These are phyloP conservation scores for Drosophila kohkoa DNA, from an alignment of 1,140 invertebrate species.

Conservation along the genomic window DNA sequence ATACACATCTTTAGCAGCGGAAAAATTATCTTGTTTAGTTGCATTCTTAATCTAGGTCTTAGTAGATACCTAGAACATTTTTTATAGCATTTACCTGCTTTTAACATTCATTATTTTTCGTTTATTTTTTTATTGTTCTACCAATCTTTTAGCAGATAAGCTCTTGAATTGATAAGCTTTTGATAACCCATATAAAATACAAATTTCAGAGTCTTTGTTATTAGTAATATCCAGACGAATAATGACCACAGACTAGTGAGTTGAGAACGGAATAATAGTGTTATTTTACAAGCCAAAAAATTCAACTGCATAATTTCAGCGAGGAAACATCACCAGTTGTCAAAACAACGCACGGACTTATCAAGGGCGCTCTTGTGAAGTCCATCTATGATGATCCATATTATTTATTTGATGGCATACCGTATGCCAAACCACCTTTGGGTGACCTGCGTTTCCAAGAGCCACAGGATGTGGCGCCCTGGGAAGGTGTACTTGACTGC, in stretches of 20 bases:
- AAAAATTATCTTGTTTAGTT: too few species aligned
- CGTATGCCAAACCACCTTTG: slow-evolving; percentile 87
- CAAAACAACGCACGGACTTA: slow-evolving; percentile 58
- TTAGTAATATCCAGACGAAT: slow-evolving; percentile 19
- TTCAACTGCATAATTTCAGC: neutral
- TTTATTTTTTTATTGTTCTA: too few species aligned
- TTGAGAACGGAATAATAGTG: neutral
- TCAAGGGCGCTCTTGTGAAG: slow-evolving; percentile 52
- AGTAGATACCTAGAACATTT: too few species aligned
- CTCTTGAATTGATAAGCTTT: too few species aligned
- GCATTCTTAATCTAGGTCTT: too few species aligned
- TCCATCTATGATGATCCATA: slow-evolving; percentile 63
- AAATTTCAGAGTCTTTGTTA: neutral
- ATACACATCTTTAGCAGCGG: too few species aligned
- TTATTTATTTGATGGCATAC: slow-evolving; percentile 72
- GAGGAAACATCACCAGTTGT: slow-evolving; percentile 49
- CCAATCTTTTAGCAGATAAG: too few species aligned
- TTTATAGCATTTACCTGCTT: too few species aligned
- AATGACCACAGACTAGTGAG: slow-evolving; percentile 51
- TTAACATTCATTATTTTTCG: too few species aligned
- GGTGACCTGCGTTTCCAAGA: slow-evolving; percentile 88
- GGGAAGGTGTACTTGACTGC: slow-evolving; percentile 64
- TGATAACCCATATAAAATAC: neutral
- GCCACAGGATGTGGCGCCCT: slow-evolving; percentile 49
- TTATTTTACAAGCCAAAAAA: neutral